These are phyloP conservation scores for Cabera pusaria DNA, from an alignment of 2,888 invertebrate species.

Conservation along the genomic window DNA sequence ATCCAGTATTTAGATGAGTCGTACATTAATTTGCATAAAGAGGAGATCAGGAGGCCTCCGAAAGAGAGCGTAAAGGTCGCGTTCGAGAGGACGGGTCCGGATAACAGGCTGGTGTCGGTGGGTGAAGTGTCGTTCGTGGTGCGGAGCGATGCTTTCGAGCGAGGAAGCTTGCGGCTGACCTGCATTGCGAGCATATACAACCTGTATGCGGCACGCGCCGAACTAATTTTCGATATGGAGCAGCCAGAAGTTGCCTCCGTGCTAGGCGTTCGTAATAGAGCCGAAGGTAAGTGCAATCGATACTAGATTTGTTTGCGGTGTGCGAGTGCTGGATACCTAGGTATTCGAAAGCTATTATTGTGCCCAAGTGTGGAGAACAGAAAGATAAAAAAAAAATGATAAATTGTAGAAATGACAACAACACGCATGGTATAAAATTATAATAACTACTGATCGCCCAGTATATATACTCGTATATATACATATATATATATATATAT, in stretches of 20 bases:
- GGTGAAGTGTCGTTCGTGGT: conserved; percentile 85
- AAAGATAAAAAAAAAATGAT: too few relatives aligned
- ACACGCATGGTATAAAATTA: too few relatives aligned
- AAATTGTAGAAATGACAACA: too few relatives aligned
- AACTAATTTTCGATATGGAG: conserved; percentile 87
- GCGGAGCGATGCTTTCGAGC: conserved; percentile 84
- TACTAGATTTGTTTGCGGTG: conserved; percentile 30
- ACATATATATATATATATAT: too few relatives aligned
- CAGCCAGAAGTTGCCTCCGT: conserved; percentile 90
- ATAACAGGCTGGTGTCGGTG: conserved; percentile 66
- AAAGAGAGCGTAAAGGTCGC: conserved; percentile 63
- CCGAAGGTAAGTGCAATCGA: conserved; percentile 71
- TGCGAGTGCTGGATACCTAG: too few relatives aligned
- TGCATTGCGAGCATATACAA: conserved; percentile 88
- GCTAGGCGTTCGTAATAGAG: conserved; percentile 86
- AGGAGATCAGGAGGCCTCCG: conserved; percentile 70
- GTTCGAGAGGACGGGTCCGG: conserved; percentile 69
- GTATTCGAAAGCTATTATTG: too few relatives aligned
- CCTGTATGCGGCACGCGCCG: conserved; percentile 85
- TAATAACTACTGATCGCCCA: too few relatives aligned
- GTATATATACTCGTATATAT: too few relatives aligned
- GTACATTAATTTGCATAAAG: conserved; percentile 73
- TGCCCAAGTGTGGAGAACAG: too few relatives aligned
- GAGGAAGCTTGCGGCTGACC: conserved; percentile 85
- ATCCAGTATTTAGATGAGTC: conserved; percentile 75